These are phyloP conservation scores for Lysandra coridon DNA, from an alignment of 2,888 invertebrate species.

Conservation along the genomic window DNA sequence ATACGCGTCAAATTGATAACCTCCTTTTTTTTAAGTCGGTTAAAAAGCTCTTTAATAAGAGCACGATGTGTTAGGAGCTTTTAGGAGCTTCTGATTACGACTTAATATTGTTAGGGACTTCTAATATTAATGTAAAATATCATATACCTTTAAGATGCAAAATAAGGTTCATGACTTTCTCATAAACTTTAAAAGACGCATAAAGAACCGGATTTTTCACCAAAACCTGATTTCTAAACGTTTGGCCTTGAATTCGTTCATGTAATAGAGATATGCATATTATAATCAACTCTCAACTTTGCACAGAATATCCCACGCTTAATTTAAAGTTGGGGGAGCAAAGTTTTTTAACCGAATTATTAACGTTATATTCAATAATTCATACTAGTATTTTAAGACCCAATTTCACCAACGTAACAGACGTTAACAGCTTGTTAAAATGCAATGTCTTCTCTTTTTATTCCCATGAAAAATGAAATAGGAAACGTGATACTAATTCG, in stretches of 20 bases:
- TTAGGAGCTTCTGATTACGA: not conserved
- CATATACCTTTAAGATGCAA: no score
- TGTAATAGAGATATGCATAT: constrained; percentile 13
- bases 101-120: not conserved
- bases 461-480: no score
- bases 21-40: no score
- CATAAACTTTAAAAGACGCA: constrained; percentile 16
- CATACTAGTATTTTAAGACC: no score
- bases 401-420: no score
- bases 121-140: not conserved
- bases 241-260: constrained; percentile 10
- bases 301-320: not conserved
- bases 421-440: no score
- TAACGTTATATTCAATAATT: no score
- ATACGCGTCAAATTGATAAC: no score
- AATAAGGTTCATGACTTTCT: not conserved
- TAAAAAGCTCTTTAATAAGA: no score
- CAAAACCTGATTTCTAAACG: not conserved
- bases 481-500: no score
- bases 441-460: no score
- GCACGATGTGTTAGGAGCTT: not conserved
- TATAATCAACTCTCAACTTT: constrained; percentile 1
- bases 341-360: no score
- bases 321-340: not conserved
- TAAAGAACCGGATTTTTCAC: not conserved